These are phyloP conservation scores for Natator depressus DNA, from an alignment of 2,113 vertebrate species.

Conservation along the genomic window DNA sequence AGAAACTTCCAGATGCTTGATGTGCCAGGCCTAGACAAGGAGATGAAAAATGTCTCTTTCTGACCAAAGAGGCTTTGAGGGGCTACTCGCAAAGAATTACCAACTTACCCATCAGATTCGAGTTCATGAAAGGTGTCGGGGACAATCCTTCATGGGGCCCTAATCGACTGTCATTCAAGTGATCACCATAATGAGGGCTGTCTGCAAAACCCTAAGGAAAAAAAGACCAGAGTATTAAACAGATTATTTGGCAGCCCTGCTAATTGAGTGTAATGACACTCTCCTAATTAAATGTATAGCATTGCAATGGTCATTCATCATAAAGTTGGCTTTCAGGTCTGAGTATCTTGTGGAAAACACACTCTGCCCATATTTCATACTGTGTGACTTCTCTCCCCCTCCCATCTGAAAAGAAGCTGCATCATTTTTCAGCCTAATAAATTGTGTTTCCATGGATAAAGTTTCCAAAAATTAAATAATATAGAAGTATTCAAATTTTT, in stretches of 20 bases:
- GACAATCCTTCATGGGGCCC: conserved; percentile 98
- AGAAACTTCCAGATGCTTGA: conserved; percentile 74
- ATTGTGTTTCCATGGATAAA: neutral
- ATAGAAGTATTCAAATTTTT: conserved; percentile 1
- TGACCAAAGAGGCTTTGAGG: conserved; percentile 79
- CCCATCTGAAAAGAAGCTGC: neutral
- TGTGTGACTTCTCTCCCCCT: neutral
- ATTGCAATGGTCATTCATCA: conserved; percentile 79
- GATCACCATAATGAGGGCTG: conserved; percentile 98
- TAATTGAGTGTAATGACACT: conserved; percentile 87
- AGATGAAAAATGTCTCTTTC: conserved; percentile 69
- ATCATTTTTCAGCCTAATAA: neutral
- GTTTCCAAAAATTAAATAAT: conserved; percentile 13
- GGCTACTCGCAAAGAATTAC: conserved; percentile 81
- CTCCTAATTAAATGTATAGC: conserved; percentile 83
- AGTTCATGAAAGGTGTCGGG: conserved; percentile 98
- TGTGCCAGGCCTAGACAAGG: conserved; percentile 67
- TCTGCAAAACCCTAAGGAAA: conserved; percentile 93
- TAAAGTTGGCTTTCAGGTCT: conserved; percentile 69
- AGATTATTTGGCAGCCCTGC: conserved; percentile 86
- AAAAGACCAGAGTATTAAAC: conserved; percentile 91
- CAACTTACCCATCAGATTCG: conserved; percentile 99
- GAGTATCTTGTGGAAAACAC: conserved; percentile 42
- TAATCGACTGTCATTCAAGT: conserved; percentile 99
- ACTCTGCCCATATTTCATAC: conserved; percentile 28